phyloP scores from a whole-genome alignment of 35 echinoderm and acorn worm genomes.

The Amphiura filiformis region DNA sequence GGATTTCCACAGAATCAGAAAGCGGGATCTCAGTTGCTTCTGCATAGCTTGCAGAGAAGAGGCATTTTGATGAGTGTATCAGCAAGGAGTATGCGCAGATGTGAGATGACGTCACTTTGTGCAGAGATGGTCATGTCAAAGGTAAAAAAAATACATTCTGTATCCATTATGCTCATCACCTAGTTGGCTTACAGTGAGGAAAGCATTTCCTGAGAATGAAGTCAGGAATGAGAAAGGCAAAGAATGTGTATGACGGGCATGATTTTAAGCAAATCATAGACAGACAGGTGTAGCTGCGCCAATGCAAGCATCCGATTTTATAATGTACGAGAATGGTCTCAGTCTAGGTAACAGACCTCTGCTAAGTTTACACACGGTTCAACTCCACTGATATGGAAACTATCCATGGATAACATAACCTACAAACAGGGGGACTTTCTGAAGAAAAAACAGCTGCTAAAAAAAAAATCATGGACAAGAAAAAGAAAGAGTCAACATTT shows the following conservation, averaged over 20 bases:
- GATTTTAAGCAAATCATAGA: neutral
- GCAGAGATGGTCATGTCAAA: no score
- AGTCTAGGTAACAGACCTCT: conserved; percentile 24
- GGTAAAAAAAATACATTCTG: no score
- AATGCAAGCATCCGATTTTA: neutral
- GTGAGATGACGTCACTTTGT: no score
- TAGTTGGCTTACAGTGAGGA: no score
- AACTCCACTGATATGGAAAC: neutral
- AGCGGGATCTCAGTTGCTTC: no score
- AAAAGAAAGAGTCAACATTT: neutral
- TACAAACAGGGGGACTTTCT: conserved; percentile 9
- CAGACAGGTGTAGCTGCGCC: neutral
- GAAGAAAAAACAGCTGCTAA: no score
- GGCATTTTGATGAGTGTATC: no score
- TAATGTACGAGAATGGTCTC: conserved; percentile 9
- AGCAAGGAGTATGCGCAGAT: no score
- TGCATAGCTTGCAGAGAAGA: no score
- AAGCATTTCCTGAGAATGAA: no score
- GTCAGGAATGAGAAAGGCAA: conserved; percentile 3
- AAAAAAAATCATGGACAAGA: conserved; percentile 6
- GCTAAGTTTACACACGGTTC: neutral
- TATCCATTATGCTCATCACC: no score
- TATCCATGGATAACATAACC: neutral
- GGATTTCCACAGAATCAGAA: no score
- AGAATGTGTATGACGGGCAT: conserved; percentile 19